A percentile compares a stretch with the other conserved stretches of the same genome.
Conservation (phyloP, 2,888 invertebrate species). For the Pogonocherus hispidulus region DNA sequence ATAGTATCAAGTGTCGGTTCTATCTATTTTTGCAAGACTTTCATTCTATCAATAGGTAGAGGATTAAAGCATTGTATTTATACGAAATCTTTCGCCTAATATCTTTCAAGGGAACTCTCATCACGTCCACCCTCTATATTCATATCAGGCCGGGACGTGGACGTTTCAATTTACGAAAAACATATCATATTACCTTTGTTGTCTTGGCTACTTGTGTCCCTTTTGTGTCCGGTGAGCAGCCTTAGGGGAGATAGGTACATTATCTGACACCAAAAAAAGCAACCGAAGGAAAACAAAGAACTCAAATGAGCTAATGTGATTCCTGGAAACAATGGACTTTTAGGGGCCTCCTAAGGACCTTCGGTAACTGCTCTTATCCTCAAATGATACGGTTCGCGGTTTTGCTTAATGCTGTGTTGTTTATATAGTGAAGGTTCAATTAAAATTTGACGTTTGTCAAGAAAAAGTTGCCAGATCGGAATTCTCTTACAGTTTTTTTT, state of each 20-base stretch:
- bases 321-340: conserved; percentile 11
- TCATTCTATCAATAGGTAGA: no score
- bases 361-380: neutral
- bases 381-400: no score
- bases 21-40: no score
- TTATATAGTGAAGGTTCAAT: no score
- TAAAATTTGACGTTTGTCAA: no score
- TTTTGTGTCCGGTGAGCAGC: conserved; percentile 33
- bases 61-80: no score
- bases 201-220: conserved; percentile 29
- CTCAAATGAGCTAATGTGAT: conserved; percentile 25
- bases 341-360: neutral
- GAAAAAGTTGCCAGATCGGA: no score
- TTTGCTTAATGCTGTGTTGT: no score
- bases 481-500: no score
- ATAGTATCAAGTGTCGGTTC: no score
- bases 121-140: conserved; percentile 18
- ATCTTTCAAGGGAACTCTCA: neutral
- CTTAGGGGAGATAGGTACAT: conserved; percentile 31
- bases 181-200: conserved; percentile 45
- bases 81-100: no score
- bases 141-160: conserved; percentile 26
- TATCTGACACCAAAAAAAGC: conserved; percentile 41
- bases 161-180: conserved; percentile 47
- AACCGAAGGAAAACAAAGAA: conserved; percentile 34